Base-by-base conservation (phyloP, 2,113 vertebrate species). In the Eretmochelys imbricata region DNA sequence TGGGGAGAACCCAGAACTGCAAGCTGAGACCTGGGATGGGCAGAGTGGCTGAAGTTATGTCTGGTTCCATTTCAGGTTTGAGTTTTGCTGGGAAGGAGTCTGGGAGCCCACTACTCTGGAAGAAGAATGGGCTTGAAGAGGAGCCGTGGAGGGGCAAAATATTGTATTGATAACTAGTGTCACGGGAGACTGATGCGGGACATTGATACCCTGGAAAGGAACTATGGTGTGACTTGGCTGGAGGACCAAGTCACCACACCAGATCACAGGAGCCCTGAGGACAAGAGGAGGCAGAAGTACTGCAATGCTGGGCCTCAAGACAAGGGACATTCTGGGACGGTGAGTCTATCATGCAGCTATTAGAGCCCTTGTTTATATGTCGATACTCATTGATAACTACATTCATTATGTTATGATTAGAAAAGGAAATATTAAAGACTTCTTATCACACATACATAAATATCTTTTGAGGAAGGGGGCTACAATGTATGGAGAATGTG, bases 381-480 rank as follows among this genome's bases (percentile, higher is more conserved):
- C 13, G 20, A 53, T 91, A 84, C 93, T 95, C 5, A 46, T 83
- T 85, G 53, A 89, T 75, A 88, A 48, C 55, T 75, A 75, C 86
- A 88, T 82, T 50, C 59, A n/a, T 84, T 7, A 25, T 25, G 38
- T 46, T 46, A 76, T 76, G 12, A 46, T 76, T 76, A 24, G 72
- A 46, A 76, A 76, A 25, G 72, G 42, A 76, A 76, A 76, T 46
- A 46, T 11, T 42, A 42, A 76, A 46, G 72, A 76, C 38, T 42
- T 46, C 72, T 46, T 5, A 76, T 11, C 25, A 10, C 80, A 76
- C 53, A 51, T 51, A 76, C 38, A 92, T 93, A 75, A 92, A 94
- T 87, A 62, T 93, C 94, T 96, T 78, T 85, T 38, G 16, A 81
- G 54, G 65, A 75, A 95, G 92, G 75, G 82, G 85, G 57, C 75